Base-by-base conservation (phyloP, 2,888 invertebrate species). In the Drosophila picticornis region DNA sequence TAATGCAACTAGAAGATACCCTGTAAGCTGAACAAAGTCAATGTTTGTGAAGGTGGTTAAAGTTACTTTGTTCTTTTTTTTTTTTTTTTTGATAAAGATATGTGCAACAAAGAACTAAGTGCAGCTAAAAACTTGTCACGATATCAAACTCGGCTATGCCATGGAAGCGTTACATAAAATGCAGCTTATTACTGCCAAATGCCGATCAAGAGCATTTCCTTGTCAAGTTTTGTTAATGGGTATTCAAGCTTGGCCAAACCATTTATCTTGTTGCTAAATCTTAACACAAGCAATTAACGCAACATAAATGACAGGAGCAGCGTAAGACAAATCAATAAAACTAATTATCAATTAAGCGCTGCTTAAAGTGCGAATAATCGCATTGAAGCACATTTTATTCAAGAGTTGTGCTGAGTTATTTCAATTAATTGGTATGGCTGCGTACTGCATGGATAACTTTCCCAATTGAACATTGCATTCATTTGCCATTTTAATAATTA, bases 281-380 rank as follows among this genome's bases (percentile, higher is more conserved):
- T 58, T 65, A 70, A 67, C 73, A 76, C 69, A 51, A 55, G 66
- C 74, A 81, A 86, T 86, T 83, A 86, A 74, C 71, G 68, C 57
- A 52, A 25, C 63, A 73, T 63, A 63, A 74, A 60, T 64, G 69
- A 69, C 69, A 73, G 40, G 58, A 70, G 40, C 63, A 48, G 63
- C 53, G 40, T 48, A 34, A 7, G 32, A 27, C 62, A 52, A 88
- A 86, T 86, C 90, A 75, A 87, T 90, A 77, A 75, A 85, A 90
- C 78, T 88, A 90, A 91, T 91, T 88, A 91, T 74, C 84, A 88
- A 80, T 91, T 90, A 58, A 55, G 64, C 52, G 22, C 46, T 51
- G 57, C 60, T 48, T 31, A 40, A 64, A 65, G 65, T 72, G 78
- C 43, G 52, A 63, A 63, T 78, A 66, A 77, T 66, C 75, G 60